phyloP scores from a whole-genome alignment of 2,888 invertebrate species.

The Emesis furor region DNA sequence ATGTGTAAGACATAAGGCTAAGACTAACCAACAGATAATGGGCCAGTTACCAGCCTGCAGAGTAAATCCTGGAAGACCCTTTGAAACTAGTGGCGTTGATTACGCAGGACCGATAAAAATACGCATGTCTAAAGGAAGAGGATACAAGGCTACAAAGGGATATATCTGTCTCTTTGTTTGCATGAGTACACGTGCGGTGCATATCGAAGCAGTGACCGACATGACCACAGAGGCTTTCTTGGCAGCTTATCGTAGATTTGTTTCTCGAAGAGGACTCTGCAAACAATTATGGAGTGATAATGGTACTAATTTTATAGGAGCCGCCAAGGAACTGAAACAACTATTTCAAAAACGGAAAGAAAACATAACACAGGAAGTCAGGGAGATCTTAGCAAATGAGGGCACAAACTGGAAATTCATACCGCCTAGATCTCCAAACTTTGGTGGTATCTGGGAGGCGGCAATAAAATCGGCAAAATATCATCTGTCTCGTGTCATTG shows the following conservation, averaged over 20 bases:
- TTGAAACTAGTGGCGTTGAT: conserved; percentile 58
- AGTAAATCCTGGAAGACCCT: conserved; percentile 49
- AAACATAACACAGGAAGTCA: background rate
- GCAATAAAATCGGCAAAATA: background rate
- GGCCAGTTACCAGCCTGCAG: conserved; percentile 57
- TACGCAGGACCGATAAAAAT: conserved; percentile 63
- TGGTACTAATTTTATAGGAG: conserved; percentile 60
- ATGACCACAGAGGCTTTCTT: background rate
- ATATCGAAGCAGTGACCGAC: background rate
- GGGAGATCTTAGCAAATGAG: background rate
- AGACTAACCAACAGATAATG: too few relatives aligned
- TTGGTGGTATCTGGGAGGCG: background rate
- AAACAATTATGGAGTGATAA: conserved; percentile 49
- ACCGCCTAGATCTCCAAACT: background rate
- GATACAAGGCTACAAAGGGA: conserved; percentile 42
- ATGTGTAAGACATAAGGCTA: too few relatives aligned
- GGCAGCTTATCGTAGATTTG: conserved; percentile 54
- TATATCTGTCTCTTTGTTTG: conserved; percentile 35
- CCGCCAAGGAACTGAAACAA: conserved; percentile 29
- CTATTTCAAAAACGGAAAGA: background rate
- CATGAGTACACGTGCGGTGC: conserved; percentile 16
- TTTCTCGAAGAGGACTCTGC: conserved; percentile 58
- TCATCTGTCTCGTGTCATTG: background rate
- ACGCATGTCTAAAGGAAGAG: conserved; percentile 59
- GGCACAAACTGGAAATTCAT: background rate